Conservation (phyloP, 2,797 vertebrate genomes). For the Cottoperca gobio region DNA sequence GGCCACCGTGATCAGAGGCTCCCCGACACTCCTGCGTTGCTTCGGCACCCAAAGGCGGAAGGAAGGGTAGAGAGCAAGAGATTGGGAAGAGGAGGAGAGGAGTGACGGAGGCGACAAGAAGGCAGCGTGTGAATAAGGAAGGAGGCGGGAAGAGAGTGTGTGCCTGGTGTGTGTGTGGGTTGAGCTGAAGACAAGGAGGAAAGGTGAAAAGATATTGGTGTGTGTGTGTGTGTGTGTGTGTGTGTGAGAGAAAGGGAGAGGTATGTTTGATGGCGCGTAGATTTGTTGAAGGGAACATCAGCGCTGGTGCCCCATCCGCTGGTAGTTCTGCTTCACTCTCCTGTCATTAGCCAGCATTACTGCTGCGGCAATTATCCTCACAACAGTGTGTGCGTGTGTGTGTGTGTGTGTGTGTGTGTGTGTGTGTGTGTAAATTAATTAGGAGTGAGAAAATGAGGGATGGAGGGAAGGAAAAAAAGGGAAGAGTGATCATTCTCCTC, state of each 20-base stretch:
- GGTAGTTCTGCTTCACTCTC: slow-evolving; percentile 69
- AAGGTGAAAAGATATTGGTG: slow-evolving; percentile 26
- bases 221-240: neutral
- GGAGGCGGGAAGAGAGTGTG: slow-evolving; percentile 21
- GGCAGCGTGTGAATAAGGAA: slow-evolving; percentile 46
- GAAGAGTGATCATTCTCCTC: slow-evolving; percentile 64
- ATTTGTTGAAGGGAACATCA: slow-evolving; percentile 56
- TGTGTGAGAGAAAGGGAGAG: neutral
- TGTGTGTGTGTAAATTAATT: slow-evolving; percentile 61
- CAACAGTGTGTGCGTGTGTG: slow-evolving; percentile 36
- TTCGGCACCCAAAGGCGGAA: slow-evolving; percentile 58
- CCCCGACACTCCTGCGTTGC: slow-evolving; percentile 62
- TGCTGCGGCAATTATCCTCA: slow-evolving; percentile 65
- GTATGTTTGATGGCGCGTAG: slow-evolving; percentile 40
- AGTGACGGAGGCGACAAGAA: slow-evolving; percentile 60
- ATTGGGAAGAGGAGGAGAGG: slow-evolving; percentile 33
- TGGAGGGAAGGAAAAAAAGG: slow-evolving; percentile 32
- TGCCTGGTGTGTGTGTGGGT: slow-evolving; percentile 14
- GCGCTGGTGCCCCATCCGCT: slow-evolving; percentile 45
- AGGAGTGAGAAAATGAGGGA: slow-evolving; percentile 66
- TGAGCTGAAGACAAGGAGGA: slow-evolving; percentile 21
- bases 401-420: slow-evolving; percentile 1
- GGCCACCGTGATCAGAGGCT: slow-evolving; percentile 64
- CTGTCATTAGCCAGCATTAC: slow-evolving; percentile 65
- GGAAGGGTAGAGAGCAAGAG: slow-evolving; percentile 31